Evolutionary conservation across 2,888 invertebrate genomes (phyloP), one percentile per base, ranked within the genome.

Genomic region (Pyrrhia umbra): DNA sequence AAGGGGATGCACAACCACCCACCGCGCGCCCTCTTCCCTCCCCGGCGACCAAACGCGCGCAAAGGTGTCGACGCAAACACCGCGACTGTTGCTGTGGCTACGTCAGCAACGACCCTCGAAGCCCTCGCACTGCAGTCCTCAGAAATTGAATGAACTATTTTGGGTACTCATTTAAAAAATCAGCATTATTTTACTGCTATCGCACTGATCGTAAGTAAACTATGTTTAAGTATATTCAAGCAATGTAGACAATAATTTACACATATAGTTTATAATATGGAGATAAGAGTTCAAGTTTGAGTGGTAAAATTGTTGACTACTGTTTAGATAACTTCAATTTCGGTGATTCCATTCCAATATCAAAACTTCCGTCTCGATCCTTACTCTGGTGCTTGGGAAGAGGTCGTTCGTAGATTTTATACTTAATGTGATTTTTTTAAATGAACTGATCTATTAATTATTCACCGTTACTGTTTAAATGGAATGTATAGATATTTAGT

Each of bases 1-100:
- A 95, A 95, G 77, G 95, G 95, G 2, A 92, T 95, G 92, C 95
- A 95, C 81, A 95, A 95, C 76, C 95, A 95, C 68, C 93, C 95
- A 20, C 95, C 95, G 55, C 88, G 95, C 21, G 91, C 92, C 15
- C 70, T 88, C 10, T 64, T 90, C 34, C 89, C 91, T 3, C 67
- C 88, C 56, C 87, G 88, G 56, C 81, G 82, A 21, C 71, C 85
- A 6, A 72, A 72, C 55, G 64, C 82, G n/a, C 82, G 87, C 42
- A 88, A 88, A 65, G 80, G 75, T 43, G 47, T 70, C 6, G 88
- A 86, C 58, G 21, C 76, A 13, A 60, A 65, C 34, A 57, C 77
- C 2, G 57, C 46, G 25, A 54, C 77, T 4, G 57, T 74, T 10
- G 43, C 56, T 20, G 30, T 40, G 1, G 25, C 72, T 37, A 55